Base-by-base conservation (phyloP, 1,140 invertebrate species). In the Drosophila parvula region DNA sequence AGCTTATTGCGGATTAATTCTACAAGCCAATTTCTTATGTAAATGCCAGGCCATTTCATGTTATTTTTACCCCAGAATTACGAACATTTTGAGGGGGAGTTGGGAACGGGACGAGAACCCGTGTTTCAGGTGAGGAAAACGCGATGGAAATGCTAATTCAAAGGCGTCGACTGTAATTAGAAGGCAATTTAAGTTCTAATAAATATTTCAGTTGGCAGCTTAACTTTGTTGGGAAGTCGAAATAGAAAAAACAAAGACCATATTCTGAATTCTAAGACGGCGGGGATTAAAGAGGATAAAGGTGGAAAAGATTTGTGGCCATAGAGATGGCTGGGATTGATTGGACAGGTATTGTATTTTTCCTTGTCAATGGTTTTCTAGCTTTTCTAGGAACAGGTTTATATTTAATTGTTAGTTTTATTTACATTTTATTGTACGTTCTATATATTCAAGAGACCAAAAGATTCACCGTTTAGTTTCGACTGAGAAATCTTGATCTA, bases 11-110 rank as follows among this genome's bases (percentile, higher is more conserved):
- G 85, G 89, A 91, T 91, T 91, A 91, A 90, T 91, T 91, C 82
- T 90, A 91, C 89, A 86, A 86, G 89, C 85, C 88, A 91, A 91
- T 91, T 91, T 91, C 90, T 84, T 86, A 91, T 91, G 89, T 91
- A 90, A 91, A 91, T 91, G 69, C 69, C 74, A 30, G 48, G 45
- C 74, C 84, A 63, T 89, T 81, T 63, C 80, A 73, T 84, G 84
- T 83, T 88, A 45, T 79, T 79, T 50, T 79, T 71, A 68, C 62
- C 61, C 60, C 40, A 51, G 64, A 57, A 75, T 47, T n/a, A 34
- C 34, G 18, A 45, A 38, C 36, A 11, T 44, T 27, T 22, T 9
- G 12, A n/a, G 12, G 11, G 36, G 32, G 38, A 5, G 28, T 9
- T 0, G 12, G 12, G 41, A 12, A 12, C 22, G 50, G 28, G 14